Evolutionary conservation across 1,140 invertebrate genomes (phyloP).

Genomic region (Solenopsis invicta): DNA sequence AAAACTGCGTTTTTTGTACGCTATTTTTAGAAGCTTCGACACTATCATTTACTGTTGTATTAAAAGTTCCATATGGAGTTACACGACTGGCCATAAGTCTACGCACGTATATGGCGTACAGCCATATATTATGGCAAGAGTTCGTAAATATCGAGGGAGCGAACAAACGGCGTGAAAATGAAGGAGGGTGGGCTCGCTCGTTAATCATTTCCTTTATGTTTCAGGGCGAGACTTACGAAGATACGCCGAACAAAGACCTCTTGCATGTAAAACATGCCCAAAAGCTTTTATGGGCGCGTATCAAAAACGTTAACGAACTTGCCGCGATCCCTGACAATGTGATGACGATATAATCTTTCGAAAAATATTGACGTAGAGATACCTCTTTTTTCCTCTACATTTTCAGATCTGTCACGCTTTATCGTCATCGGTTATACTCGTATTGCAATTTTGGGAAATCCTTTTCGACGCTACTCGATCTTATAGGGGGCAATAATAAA

Average conservation of each 20-base stretch:
- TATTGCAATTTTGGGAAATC: background rate
- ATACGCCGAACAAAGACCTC: constrained; percentile 60
- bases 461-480: background rate
- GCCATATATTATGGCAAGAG: constrained; percentile 64
- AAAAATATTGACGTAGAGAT: constrained; percentile 23
- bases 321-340: constrained; percentile 30
- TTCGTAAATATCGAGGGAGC: constrained; percentile 68
- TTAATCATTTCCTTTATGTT: constrained; percentile 68
- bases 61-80: constrained; percentile 60
- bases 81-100: constrained; percentile 54
- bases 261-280: constrained; percentile 54
- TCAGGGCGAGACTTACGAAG: constrained; percentile 64
- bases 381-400: background rate
- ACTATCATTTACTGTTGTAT: constrained; percentile 40
- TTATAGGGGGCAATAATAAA: background rate
- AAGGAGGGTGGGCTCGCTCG: constrained; percentile 61
- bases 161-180: constrained; percentile 67
- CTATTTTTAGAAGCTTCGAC: background rate
- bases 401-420: background rate
- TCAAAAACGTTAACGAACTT: constrained; percentile 54
- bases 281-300: constrained; percentile 52
- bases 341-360: constrained; percentile 37
- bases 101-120: constrained; percentile 42
- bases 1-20: background rate
- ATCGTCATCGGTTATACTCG: background rate